phyloP scores from a whole-genome alignment of 2,888 invertebrate genomes.

The Tinea pellionella region DNA sequence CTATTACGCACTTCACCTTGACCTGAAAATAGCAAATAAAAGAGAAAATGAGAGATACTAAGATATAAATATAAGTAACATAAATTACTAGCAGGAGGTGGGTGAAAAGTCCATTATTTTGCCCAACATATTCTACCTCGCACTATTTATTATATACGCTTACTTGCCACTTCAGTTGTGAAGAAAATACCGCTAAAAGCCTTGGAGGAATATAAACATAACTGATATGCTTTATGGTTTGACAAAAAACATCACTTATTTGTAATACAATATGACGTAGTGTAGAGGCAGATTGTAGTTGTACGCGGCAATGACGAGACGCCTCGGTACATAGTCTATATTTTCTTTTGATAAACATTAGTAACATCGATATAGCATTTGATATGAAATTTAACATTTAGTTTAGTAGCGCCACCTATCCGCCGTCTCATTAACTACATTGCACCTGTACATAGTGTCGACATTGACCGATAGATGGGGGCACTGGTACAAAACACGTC shows the following conservation, averaged over 20 bases:
- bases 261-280: too few species aligned
- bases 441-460: slow-evolving; percentile 42
- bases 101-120: slow-evolving; percentile 3
- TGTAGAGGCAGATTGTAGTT: too few species aligned
- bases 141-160: background rate
- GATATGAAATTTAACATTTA: too few species aligned
- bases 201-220: background rate
- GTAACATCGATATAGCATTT: too few species aligned
- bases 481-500: slow-evolving; percentile 36
- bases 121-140: background rate
- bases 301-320: too few species aligned
- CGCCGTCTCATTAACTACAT: slow-evolving; percentile 28
- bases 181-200: background rate
- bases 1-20: background rate
- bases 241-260: background rate
- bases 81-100: background rate
- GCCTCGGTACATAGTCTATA: too few species aligned
- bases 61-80: background rate
- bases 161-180: background rate
- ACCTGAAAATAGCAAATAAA: background rate
- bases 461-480: slow-evolving; percentile 68
- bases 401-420: slow-evolving; percentile 45
- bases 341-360: too few species aligned
- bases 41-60: slow-evolving; percentile 1
- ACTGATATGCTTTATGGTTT: background rate